Conservation (phyloP, 2,888 invertebrate genomes). For the Apamea anceps region DNA sequence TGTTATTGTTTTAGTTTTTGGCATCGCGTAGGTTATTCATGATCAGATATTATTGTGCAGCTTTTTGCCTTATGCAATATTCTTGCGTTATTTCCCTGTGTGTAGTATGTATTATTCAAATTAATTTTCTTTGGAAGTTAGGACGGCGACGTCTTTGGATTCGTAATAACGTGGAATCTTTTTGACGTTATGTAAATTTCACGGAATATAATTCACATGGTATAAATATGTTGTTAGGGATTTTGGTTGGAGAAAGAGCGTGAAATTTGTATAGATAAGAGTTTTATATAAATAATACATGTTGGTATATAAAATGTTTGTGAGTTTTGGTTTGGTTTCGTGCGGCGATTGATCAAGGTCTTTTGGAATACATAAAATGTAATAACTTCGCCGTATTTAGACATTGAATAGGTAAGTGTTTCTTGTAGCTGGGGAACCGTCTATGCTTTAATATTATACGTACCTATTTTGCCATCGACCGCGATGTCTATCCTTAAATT, state of each 20-base stretch:
- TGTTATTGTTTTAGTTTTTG: conserved; percentile 75
- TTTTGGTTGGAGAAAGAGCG: conserved; percentile 47
- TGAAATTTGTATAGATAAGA: conserved; percentile 47
- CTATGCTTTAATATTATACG: background rate
- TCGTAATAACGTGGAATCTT: conserved; percentile 65
- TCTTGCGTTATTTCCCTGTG: conserved; percentile 43
- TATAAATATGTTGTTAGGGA: conserved; percentile 62
- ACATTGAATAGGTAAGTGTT: conserved; percentile 17
- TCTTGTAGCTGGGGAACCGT: background rate
- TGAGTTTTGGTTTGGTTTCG: conserved; percentile 21
- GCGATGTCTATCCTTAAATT: background rate
- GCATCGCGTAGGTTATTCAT: conserved; percentile 68
- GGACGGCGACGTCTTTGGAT: conserved; percentile 51
- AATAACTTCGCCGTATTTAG: background rate
- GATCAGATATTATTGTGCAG: conserved; percentile 67
- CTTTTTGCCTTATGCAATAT: conserved; percentile 55
- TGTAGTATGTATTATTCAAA: conserved; percentile 65
- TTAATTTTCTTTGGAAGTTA: conserved; percentile 67
- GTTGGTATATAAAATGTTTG: conserved; percentile 25
- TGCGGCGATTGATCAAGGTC: conserved; percentile 22
- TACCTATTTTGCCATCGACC: background rate
- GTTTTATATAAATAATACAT: conserved; percentile 47
- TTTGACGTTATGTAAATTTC: conserved; percentile 67
- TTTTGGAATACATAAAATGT: conserved; percentile 6
- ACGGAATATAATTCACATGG: conserved; percentile 60